A percentile compares a stretch with the other conserved stretches of the same genome.
These are phyloP conservation scores for Odontothrips loti DNA, from an alignment of 2,888 invertebrate genomes.

Conservation along the genomic window DNA sequence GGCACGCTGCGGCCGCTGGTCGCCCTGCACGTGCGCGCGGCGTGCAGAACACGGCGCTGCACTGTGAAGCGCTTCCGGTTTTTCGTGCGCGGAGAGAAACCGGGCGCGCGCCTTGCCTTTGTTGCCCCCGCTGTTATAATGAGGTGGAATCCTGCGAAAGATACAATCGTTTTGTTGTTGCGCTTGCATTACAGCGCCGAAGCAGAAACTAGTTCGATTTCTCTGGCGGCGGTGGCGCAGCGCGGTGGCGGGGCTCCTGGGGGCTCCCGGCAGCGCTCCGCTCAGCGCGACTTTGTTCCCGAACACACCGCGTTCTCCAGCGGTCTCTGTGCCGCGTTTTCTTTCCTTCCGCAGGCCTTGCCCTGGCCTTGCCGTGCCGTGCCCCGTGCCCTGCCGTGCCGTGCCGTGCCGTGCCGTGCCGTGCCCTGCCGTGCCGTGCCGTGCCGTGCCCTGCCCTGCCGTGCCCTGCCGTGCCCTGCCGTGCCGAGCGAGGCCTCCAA, in stretches of 20 bases:
- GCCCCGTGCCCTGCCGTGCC: too few relatives aligned
- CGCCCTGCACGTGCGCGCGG: too few relatives aligned
- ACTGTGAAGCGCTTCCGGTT: background rate
- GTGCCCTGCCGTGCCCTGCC: too few relatives aligned
- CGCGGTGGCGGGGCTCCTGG: background rate
- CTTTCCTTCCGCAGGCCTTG: background rate
- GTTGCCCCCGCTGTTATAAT: background rate
- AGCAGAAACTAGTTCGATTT: conserved; percentile 6
- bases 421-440: too few relatives aligned
- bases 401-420: too few relatives aligned
- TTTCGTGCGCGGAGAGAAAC: background rate
- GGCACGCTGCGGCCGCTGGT: too few relatives aligned
- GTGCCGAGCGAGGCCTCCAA: too few relatives aligned
- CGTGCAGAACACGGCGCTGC: too few relatives aligned
- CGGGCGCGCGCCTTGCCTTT: background rate
- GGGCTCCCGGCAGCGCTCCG: background rate
- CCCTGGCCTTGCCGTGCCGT: too few relatives aligned
- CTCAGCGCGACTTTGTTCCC: too few relatives aligned
- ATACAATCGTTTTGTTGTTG: conserved; percentile 6
- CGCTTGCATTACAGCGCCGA: background rate
- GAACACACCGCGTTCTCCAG: background rate
- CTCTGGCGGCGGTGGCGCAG: background rate
- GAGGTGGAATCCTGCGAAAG: background rate
- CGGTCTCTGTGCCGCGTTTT: background rate
- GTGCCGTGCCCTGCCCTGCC: too few relatives aligned